phyloP scores from a whole-genome alignment of 2,113 vertebrate species.

The Platichthys flesus region DNA sequence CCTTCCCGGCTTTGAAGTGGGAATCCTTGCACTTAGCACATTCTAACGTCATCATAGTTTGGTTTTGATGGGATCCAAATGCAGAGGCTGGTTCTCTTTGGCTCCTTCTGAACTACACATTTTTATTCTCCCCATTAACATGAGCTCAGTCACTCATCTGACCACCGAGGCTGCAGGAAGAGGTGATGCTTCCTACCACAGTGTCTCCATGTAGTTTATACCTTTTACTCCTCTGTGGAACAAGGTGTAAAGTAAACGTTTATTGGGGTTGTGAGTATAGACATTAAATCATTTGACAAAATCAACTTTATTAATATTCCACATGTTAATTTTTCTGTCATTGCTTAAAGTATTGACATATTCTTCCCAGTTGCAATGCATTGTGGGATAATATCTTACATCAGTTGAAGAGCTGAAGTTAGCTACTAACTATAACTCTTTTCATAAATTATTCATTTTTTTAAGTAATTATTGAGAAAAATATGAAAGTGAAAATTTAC shows the following conservation, averaged over 20 bases:
- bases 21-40: constrained; percentile 64
- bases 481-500: no score
- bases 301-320: no score
- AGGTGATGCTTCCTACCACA: constrained; percentile 7
- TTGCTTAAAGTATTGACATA: no score
- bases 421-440: no score
- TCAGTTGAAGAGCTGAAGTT: no score
- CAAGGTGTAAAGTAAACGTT: neutral
- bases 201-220: neutral
- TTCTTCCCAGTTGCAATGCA: no score
- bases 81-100: constrained; percentile 38
- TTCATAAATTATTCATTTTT: no score
- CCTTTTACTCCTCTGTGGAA: neutral
- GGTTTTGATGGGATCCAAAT: constrained; percentile 67
- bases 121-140: constrained; percentile 38
- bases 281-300: no score
- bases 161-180: constrained; percentile 39
- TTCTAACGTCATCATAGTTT: constrained; percentile 62
- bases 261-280: neutral
- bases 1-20: constrained; percentile 72
- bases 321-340: no score
- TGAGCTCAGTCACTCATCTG: constrained; percentile 24
- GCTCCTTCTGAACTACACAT: constrained; percentile 43
- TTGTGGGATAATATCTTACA: no score
- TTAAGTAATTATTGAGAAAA: no score